A percentile compares a stretch with the other conserved stretches of the same genome.
Conservation (phyloP, 2,113 vertebrate species). For the Oceanodroma tethys region DNA sequence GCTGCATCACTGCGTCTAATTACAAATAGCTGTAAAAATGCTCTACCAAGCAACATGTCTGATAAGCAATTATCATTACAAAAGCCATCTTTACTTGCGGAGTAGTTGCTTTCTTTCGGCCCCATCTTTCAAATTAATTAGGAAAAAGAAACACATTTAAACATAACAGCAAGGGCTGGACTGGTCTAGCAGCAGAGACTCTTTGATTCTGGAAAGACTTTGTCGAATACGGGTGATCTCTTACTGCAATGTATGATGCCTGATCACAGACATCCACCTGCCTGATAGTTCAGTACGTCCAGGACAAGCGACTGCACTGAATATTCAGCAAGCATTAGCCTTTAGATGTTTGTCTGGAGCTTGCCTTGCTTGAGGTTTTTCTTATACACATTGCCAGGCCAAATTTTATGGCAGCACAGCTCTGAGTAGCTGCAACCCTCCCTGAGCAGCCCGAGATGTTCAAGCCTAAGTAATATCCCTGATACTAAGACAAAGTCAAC, state of each 20-base stretch:
- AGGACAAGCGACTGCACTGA: background rate
- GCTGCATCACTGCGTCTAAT: background rate
- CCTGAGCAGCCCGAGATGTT: background rate
- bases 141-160: background rate
- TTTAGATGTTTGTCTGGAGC: background rate
- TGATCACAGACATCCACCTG: background rate
- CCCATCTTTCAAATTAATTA: background rate
- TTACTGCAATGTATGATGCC: background rate
- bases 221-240: fast-evolving
- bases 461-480: background rate
- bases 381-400: background rate
- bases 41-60: background rate
- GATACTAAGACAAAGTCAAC: background rate
- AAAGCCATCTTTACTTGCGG: background rate
- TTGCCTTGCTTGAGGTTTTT: background rate
- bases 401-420: background rate
- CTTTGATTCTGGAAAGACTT: background rate
- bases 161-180: background rate
- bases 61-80: background rate
- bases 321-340: background rate
- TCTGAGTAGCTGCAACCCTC: background rate
- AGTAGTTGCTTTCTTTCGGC: background rate
- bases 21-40: background rate
- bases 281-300: background rate
- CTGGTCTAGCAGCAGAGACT: background rate